Evolutionary conservation across 2,888 invertebrate species (phyloP).

Genomic region (Pyrgus malvae): DNA sequence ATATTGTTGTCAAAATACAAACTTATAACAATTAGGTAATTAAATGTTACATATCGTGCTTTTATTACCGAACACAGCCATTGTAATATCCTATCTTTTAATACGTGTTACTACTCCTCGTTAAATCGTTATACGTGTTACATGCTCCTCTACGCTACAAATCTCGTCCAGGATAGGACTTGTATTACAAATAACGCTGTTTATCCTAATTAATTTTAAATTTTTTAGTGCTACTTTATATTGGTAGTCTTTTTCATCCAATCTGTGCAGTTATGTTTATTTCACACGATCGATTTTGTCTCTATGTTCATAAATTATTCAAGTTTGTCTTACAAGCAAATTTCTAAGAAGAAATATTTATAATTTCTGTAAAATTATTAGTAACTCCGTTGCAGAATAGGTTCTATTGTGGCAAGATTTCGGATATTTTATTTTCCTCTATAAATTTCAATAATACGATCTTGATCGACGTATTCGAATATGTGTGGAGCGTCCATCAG

Average conservation of each 20-base stretch:
- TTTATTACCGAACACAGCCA: slow-evolving; percentile 77
- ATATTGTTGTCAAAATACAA: slow-evolving; percentile 48
- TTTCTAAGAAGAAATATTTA: not conserved
- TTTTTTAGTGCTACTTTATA: slow-evolving; percentile 1
- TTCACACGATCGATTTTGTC: not conserved
- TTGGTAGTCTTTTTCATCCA: not conserved
- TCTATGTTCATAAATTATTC: not conserved
- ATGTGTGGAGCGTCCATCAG: slow-evolving; percentile 99
- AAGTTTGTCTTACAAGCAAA: not conserved
- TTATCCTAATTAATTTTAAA: not conserved
- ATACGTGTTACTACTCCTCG: slow-evolving; percentile 20
- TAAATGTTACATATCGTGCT: slow-evolving; percentile 56
- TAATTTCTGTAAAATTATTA: not conserved
- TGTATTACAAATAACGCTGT: slow-evolving; percentile 1
- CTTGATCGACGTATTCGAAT: slow-evolving; percentile 98
- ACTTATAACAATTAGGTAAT: slow-evolving; percentile 41
- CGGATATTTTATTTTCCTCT: slow-evolving; percentile 88
- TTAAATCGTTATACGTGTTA: slow-evolving; percentile 25
- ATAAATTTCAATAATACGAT: slow-evolving; percentile 96
- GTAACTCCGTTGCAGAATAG: not conserved
- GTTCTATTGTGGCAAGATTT: not conserved
- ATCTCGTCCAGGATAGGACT: not conserved
- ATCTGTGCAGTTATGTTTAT: not conserved
- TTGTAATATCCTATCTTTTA: slow-evolving; percentile 60
- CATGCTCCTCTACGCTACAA: slow-evolving; percentile 10